phyloP scores from a whole-genome alignment of 1,140 invertebrate genomes.

The Euwallacea fornicatus region DNA sequence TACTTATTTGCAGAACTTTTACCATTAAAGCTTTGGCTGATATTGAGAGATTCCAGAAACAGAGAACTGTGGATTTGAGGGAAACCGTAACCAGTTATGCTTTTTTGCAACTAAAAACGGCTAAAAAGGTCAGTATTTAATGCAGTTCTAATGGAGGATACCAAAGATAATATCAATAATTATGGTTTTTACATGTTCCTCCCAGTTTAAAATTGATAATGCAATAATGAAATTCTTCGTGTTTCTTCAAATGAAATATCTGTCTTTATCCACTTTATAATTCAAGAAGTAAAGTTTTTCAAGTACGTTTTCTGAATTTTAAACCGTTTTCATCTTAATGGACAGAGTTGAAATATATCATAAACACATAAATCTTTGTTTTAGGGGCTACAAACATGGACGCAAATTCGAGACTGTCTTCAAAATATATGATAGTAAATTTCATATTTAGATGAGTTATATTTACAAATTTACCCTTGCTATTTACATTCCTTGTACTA shows the following conservation, averaged over 20 bases:
- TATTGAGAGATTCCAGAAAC: constrained; percentile 76
- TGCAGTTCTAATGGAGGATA: neutral
- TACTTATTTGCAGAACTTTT: constrained; percentile 65
- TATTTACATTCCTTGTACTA: no score
- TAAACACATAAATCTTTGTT: constrained; percentile 31
- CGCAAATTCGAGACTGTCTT: constrained; percentile 72
- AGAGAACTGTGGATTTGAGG: constrained; percentile 75
- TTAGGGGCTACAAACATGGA: constrained; percentile 74
- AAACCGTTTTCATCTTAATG: no score
- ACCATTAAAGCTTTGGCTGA: constrained; percentile 70
- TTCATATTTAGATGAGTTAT: no score
- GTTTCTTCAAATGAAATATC: no score
- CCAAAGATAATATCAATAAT: neutral
- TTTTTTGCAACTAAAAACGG: constrained; percentile 76
- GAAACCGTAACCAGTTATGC: constrained; percentile 77
- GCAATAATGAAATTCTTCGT: neutral
- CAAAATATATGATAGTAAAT: constrained; percentile 60
- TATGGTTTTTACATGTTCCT: neutral
- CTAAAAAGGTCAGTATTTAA: constrained; percentile 67
- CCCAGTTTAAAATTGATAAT: neutral
- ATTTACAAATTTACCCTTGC: no score
- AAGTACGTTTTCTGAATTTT: no score
- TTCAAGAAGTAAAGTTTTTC: no score
- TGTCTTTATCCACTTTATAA: no score
- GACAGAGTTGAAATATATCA: no score